These are phyloP conservation scores for Polyodon spathula DNA, from an alignment of 2,113 vertebrate species.

Conservation along the genomic window DNA sequence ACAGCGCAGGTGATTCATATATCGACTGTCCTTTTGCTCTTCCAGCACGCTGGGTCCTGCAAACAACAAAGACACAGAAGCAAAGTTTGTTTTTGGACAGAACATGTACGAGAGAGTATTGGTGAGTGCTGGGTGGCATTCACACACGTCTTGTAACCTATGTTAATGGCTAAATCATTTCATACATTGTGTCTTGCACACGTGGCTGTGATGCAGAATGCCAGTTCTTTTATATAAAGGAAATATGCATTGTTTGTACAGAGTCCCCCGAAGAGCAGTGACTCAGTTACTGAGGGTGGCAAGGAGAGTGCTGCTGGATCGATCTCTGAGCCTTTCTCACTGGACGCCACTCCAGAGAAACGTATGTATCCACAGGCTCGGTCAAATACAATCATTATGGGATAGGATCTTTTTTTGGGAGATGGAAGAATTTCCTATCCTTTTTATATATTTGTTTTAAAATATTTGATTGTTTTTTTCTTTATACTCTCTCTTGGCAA, in stretches of 20 bases:
- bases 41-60: constrained; percentile 73
- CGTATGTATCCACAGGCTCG: constrained; percentile 34
- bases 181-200: no score
- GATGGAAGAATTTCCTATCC: not conserved
- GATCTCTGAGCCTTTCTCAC: constrained; percentile 54
- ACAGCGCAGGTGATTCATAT: not conserved
- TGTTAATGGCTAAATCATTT: no score
- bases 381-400: no score
- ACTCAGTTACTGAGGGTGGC: constrained; percentile 51
- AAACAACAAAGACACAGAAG: constrained; percentile 71
- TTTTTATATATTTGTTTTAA: no score
- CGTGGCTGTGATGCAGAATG: no score
- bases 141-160: not conserved
- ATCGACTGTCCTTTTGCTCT: not conserved
- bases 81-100: constrained; percentile 94
- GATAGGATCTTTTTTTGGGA: no score
- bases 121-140: constrained; percentile 60
- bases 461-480: no score
- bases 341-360: constrained; percentile 67
- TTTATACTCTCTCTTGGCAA: no score
- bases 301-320: constrained; percentile 57
- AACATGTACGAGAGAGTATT: constrained; percentile 95
- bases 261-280: constrained; percentile 64
- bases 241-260: constrained; percentile 21
- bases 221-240: no score